Conservation (phyloP, 2,888 invertebrate species). For the Oligia latruncula region DNA sequence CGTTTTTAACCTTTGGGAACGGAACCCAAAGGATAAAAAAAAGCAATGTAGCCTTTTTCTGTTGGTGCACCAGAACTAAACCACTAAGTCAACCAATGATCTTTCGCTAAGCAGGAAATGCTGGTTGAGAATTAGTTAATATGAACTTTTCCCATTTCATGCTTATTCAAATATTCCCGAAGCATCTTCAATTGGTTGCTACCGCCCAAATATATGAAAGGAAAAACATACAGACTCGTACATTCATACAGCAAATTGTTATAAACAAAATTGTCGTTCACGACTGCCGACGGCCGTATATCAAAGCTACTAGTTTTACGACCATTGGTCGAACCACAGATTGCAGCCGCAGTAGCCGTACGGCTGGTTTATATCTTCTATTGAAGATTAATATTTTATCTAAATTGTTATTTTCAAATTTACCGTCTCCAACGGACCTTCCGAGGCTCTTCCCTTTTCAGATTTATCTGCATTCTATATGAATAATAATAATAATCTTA, state of each 20-base stretch:
- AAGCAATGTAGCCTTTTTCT: not conserved
- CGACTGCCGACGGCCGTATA: conserved; percentile 60
- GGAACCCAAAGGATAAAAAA: not conserved
- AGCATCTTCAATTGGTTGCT: not conserved
- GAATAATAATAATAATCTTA: conserved; percentile 1
- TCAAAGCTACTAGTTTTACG: conserved; percentile 76
- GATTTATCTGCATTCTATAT: not conserved
- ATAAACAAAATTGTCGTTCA: conserved; percentile 53
- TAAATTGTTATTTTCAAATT: conserved; percentile 22
- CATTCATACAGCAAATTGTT: conserved; percentile 43
- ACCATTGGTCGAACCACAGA: conserved; percentile 70
- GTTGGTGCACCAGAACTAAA: not conserved
- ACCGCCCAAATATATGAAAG: conserved; percentile 11
- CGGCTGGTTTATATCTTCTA: conserved; percentile 59
- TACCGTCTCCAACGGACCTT: not conserved
- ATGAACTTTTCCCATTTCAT: not conserved
- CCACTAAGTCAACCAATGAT: not conserved
- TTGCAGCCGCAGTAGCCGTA: conserved; percentile 67
- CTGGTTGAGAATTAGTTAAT: not conserved
- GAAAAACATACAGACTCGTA: conserved; percentile 15
- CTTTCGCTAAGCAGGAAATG: not conserved
- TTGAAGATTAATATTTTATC: conserved; percentile 37
- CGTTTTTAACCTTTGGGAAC: too few species aligned
- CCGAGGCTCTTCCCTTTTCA: not conserved
- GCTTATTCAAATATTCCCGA: not conserved